Evolutionary conservation across 2,888 invertebrate species (phyloP).

Genomic region (Tetragnatha montana): DNA sequence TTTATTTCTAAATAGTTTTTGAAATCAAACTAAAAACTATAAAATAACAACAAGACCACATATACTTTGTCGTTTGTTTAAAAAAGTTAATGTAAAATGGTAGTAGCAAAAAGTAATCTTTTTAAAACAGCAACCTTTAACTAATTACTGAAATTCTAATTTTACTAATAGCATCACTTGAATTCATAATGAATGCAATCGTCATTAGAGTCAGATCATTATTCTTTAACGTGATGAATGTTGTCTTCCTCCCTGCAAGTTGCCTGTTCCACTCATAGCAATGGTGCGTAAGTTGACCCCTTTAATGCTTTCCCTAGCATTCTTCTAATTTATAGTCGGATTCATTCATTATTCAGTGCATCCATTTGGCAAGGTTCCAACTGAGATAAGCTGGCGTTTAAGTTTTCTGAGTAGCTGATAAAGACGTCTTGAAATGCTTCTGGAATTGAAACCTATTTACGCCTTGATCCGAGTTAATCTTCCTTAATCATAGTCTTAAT

Average conservation of each 20-base stretch:
- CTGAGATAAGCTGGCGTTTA: not conserved
- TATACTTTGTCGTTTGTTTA: no score
- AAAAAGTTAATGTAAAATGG: no score
- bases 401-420: constrained; percentile 2
- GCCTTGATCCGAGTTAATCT: not conserved
- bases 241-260: not conserved
- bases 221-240: not conserved
- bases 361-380: constrained; percentile 17
- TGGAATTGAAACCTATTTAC: not conserved
- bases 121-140: no score
- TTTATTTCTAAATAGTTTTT: no score
- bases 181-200: no score
- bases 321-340: not conserved
- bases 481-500: not conserved
- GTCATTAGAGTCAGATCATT: no score
- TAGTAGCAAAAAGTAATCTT: no score
- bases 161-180: no score
- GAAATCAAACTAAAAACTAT: no score
- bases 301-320: not conserved
- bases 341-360: constrained; percentile 12
- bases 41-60: no score
- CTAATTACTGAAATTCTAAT: no score
- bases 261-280: not conserved
- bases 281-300: not conserved
- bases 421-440: constrained; percentile 1